Percentiles rank a stretch among this genome's conserved stretches.
These are phyloP conservation scores for Tachysurus fulvidraco DNA, from an alignment of 2,113 vertebrate genomes.

Conservation along the genomic window DNA sequence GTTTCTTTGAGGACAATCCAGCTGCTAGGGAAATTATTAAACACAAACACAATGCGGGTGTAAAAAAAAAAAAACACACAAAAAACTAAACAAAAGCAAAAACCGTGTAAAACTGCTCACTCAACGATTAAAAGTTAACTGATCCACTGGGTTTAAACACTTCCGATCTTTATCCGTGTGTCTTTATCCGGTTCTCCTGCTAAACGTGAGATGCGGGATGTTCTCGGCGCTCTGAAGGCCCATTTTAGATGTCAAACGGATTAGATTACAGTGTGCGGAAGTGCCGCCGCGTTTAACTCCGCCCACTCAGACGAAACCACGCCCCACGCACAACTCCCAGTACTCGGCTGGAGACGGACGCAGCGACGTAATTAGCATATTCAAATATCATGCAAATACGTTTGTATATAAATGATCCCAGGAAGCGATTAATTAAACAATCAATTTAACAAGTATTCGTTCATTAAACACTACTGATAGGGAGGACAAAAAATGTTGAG, in stretches of 20 bases:
- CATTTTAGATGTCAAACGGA: constrained; percentile 59
- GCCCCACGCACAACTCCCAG: not conserved
- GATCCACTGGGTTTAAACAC: not conserved
- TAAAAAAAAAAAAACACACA: not conserved
- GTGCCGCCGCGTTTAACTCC: constrained; percentile 39
- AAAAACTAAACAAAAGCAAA: not conserved
- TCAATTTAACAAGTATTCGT: not conserved
- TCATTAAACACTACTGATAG: not conserved
- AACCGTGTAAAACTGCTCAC: not conserved
- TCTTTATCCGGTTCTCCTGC: not conserved
- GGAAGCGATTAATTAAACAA: too few relatives aligned
- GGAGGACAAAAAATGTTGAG: too few relatives aligned
- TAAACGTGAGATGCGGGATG: not conserved
- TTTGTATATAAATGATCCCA: not conserved
- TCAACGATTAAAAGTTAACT: too few relatives aligned
- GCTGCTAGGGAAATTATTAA: not conserved
- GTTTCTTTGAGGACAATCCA: not conserved
- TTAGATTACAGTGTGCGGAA: constrained; percentile 58
- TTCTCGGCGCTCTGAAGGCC: constrained; percentile 44
- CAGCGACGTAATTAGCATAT: constrained; percentile 1
- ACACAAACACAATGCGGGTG: not conserved
- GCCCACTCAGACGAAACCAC: not conserved
- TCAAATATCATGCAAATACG: not conserved
- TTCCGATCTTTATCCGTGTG: not conserved
- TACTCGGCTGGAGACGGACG: not conserved